Evolutionary conservation across 2,888 invertebrate species (phyloP), one percentile per base, ranked within the genome.

Genomic region (Acutogordius australiensis): DNA sequence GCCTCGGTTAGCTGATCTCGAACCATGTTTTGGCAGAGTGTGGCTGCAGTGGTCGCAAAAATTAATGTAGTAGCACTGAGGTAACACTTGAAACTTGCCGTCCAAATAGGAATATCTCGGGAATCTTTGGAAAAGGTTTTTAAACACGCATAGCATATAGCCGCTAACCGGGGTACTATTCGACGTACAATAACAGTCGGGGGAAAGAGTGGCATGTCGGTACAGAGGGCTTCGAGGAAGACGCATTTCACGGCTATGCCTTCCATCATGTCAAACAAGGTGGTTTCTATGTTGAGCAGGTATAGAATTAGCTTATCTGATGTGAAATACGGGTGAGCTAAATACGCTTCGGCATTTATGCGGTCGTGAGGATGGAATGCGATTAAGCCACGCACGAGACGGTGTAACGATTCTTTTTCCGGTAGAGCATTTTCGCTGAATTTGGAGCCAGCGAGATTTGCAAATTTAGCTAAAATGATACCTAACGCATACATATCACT

Each of bases 401-500:
- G n/a, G n/a, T n/a, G n/a, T n/a, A n/a, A n/a, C n/a, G n/a, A n/a
- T n/a, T n/a, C n/a, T n/a, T n/a, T n/a, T n/a, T n/a, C n/a, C n/a
- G n/a, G n/a, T n/a, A n/a, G n/a, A n/a, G n/a, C n/a, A n/a, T n/a
- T n/a, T n/a, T n/a, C n/a, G n/a, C n/a, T n/a, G n/a, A n/a, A n/a
- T n/a, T n/a, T n/a, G n/a, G n/a, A n/a, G n/a, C n/a, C n/a, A n/a
- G n/a, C n/a, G n/a, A n/a, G n/a, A n/a, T n/a, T n/a, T n/a, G n/a
- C n/a, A n/a, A n/a, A n/a, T n/a, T n/a, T n/a, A n/a, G n/a, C n/a
- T n/a, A n/a, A n/a, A n/a, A 51, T 23, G 26, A 51, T 30, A 59
- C 27, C 45, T 37, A 29, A 62, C n/a, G 28, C 4, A 56, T 23
- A 56, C 13, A 56, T 23, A 23, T 56, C 56, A 21, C 56, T 56